Base-by-base conservation (phyloP, 2,888 invertebrate species). In the Diaperis boleti region DNA sequence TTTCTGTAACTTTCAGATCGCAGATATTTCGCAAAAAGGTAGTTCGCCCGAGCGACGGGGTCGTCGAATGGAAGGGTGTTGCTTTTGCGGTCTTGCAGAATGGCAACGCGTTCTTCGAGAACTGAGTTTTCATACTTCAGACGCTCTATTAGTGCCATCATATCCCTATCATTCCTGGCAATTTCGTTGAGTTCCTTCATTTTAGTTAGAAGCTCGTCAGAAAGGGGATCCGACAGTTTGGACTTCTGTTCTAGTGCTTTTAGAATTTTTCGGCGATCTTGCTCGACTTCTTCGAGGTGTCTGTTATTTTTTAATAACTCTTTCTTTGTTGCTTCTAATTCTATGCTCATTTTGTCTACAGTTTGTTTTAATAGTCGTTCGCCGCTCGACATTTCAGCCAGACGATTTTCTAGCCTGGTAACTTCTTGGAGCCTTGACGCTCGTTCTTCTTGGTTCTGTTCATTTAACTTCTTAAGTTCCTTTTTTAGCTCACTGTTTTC, bases 1-100 rank as follows among this genome's bases (percentile, higher is more conserved):
- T 95, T 95, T 61, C 92, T 87, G 73, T 91, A 92, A 76, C 95
- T 94, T 77, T 96, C 93, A 2, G 92, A 87, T 22, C 92, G 86
- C 69, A 95, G 82, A 77, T 90, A 93, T 73, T 88, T 88, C 7
- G 87, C 87, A 65, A 89, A 86, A 62, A 89, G 79, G 67, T 87
- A 85, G 64, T 87, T 66, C 59, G 75, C 78, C 62, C 78, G 76
- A n/a, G 78, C 77, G 11, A 75, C 70, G 10, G 79, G 72, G 73
- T 80, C 79, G 22, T 72, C 73, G 49, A 76, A 76, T 1, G 76
- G 76, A 45, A 76, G 18, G 44, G 74, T 72, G 15, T 69, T 65
- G 14, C 68, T 66, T 18, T 71, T 71, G 14, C 72, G 70, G 6
- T 72, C 71, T 63, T 80, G 83, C 11, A 86, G 72, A n/a, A 82